These are phyloP conservation scores for Shargacucullia verbasci DNA, from an alignment of 2,888 invertebrate genomes.

Conservation along the genomic window DNA sequence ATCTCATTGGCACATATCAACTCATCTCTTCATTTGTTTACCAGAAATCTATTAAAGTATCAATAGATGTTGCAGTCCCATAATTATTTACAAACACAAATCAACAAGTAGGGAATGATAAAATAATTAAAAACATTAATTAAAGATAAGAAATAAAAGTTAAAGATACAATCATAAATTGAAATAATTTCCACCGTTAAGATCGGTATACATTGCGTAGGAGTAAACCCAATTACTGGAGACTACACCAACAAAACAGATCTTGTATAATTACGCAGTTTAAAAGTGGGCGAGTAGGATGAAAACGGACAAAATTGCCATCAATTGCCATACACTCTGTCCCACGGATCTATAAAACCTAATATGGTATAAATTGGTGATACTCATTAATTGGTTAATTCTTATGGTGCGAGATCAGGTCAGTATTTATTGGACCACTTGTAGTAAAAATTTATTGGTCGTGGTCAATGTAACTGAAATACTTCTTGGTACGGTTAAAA, in stretches of 20 bases:
- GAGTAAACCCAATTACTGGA: constrained; percentile 46
- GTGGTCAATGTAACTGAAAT: neutral
- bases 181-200: constrained; percentile 15
- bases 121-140: constrained; percentile 1
- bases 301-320: constrained; percentile 61
- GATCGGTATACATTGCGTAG: constrained; percentile 40
- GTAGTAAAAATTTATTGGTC: constrained; percentile 51
- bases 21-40: too few species aligned
- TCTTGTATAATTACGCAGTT: constrained; percentile 48
- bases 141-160: constrained; percentile 21
- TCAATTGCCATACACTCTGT: constrained; percentile 58
- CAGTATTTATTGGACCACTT: constrained; percentile 58
- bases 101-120: too few species aligned
- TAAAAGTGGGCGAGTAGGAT: constrained; percentile 60
- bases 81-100: too few species aligned
- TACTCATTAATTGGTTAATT: constrained; percentile 72
- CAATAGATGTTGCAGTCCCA: too few species aligned
- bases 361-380: constrained; percentile 67
- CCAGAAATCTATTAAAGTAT: too few species aligned
- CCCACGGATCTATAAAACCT: constrained; percentile 64
- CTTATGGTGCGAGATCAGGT: constrained; percentile 50
- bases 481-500: neutral
- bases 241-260: constrained; percentile 28
- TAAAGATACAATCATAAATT: constrained; percentile 24
- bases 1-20: too few species aligned